Evolutionary conservation across 2,113 vertebrate species (phyloP).

Genomic region (Microcebus tavaratra): DNA sequence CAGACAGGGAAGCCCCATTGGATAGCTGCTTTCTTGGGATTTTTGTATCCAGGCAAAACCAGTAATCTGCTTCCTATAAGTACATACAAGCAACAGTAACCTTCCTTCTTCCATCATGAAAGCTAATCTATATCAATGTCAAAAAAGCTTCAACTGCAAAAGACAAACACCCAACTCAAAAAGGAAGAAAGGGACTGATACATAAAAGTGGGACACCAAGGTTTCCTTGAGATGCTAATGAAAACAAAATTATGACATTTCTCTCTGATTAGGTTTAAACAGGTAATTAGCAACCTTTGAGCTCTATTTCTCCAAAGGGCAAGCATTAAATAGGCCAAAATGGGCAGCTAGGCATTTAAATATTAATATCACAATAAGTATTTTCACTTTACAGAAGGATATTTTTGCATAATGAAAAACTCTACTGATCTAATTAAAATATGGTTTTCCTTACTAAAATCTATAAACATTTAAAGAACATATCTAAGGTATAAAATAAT

Average conservation of each 20-base stretch:
- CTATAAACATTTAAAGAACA: background rate
- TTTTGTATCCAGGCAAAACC: background rate
- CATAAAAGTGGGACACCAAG: background rate
- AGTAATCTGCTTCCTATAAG: background rate
- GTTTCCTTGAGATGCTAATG: background rate
- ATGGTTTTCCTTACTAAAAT: slow-evolving; percentile 46
- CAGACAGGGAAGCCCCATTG: background rate
- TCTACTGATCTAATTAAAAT: slow-evolving; percentile 45
- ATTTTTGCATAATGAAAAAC: slow-evolving; percentile 36
- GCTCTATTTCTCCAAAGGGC: slow-evolving; percentile 52
- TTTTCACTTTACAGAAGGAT: slow-evolving; percentile 26
- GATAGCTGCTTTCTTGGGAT: background rate
- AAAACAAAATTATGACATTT: slow-evolving; percentile 33
- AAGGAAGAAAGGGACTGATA: background rate
- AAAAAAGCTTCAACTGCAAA: background rate
- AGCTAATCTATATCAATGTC: background rate
- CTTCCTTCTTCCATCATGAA: background rate
- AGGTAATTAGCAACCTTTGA: slow-evolving; percentile 43
- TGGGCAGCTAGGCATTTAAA: slow-evolving; percentile 3
- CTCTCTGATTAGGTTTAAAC: background rate
- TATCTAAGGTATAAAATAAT: background rate
- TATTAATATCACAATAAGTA: slow-evolving; percentile 41
- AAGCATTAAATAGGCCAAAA: slow-evolving; percentile 58
- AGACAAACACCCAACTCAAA: background rate
- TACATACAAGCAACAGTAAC: background rate